Conservation (phyloP, 2,113 vertebrate genomes). For the Psittacara wagleri region DNA sequence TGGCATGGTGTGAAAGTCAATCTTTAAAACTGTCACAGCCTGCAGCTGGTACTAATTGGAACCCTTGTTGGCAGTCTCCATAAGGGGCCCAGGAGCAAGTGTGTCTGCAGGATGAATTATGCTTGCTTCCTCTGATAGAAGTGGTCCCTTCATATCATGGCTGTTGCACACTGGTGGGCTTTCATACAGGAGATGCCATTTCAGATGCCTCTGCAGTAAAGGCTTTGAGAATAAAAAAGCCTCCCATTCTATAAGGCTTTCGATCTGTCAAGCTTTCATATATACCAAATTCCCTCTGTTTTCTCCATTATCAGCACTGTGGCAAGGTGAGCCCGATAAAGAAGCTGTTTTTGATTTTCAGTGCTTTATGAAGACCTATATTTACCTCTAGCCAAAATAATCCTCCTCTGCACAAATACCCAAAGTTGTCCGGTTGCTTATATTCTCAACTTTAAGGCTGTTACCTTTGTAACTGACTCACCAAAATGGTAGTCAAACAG, state of each 20-base stretch:
- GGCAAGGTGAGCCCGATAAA: neutral
- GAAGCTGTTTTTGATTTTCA: neutral
- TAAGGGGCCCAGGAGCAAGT: neutral
- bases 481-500: neutral
- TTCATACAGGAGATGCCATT: neutral
- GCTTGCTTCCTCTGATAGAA: fast-evolving
- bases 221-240: neutral
- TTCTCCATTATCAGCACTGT: neutral
- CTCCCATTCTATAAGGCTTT: neutral
- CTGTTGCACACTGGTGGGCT: neutral
- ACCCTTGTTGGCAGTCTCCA: neutral
- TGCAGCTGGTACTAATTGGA: conserved; percentile 49
- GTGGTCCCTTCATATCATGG: conserved; percentile 7
- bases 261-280: neutral
- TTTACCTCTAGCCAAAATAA: neutral
- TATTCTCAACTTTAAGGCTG: neutral
- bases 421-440: neutral
- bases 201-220: neutral
- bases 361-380: neutral
- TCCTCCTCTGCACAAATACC: neutral
- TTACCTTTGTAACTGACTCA: neutral
- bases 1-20: conserved; percentile 18
- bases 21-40: conserved; percentile 39
- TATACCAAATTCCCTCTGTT: neutral
- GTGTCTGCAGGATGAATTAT: neutral